Evolutionary conservation across 1,140 invertebrate genomes (phyloP).

Genomic region (Episyrphus balteatus): DNA sequence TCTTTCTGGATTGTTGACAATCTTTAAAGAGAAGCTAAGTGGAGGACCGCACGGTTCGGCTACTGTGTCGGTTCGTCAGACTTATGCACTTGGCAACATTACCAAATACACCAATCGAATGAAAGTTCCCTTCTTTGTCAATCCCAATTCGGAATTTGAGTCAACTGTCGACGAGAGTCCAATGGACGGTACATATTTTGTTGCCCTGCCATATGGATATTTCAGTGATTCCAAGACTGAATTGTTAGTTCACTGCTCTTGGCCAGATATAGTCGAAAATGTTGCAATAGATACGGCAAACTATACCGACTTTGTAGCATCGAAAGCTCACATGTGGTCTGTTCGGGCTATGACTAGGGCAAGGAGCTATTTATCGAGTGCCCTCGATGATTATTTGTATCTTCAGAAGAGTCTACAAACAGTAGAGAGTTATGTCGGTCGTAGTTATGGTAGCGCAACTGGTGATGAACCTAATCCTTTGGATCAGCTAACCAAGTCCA

Average conservation of each 20-base stretch:
- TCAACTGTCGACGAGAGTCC: conserved; percentile 3
- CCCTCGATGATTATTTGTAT: conserved; percentile 46
- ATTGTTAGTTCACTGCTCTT: conserved; percentile 71
- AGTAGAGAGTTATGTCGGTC: conserved; percentile 47
- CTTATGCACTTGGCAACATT: conserved; percentile 69
- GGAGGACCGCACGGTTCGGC: conserved; percentile 48
- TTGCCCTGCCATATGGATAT: conserved; percentile 76
- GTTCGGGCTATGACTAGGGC: conserved; percentile 49
- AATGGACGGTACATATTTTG: conserved; percentile 17
- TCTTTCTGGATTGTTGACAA: conserved; percentile 61
- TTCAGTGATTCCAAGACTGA: conserved; percentile 68
- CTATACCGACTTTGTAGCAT: conserved; percentile 79
- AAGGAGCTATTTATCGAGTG: conserved; percentile 54
- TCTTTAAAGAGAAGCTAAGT: conserved; percentile 71
- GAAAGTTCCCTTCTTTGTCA: conserved; percentile 22
- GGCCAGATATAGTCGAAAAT: conserved; percentile 76
- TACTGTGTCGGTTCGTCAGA: conserved; percentile 64
- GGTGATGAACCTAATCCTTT: conserved; percentile 19
- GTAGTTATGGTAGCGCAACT: conserved; percentile 32
- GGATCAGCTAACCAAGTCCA: conserved; percentile 13
- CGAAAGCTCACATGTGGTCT: conserved; percentile 71
- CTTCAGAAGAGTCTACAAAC: conserved; percentile 38
- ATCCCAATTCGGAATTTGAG: not conserved
- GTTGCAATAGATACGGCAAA: conserved; percentile 77
- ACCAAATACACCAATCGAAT: conserved; percentile 32